phyloP scores from a whole-genome alignment of 1,140 invertebrate species.

The Bacillus rossius region DNA sequence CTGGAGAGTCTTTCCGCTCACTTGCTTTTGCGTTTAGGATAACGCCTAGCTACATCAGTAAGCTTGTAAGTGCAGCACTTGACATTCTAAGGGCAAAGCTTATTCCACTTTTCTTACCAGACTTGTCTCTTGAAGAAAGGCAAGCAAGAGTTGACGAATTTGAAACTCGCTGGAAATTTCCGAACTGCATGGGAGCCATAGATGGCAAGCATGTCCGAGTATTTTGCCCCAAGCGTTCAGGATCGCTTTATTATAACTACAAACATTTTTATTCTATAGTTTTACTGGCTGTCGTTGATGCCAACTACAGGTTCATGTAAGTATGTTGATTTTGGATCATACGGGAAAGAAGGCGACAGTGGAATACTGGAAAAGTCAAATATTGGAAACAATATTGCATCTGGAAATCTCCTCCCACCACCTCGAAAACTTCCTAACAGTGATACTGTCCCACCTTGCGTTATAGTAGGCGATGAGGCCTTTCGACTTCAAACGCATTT shows the following conservation, averaged over 20 bases:
- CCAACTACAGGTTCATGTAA: conserved; percentile 38
- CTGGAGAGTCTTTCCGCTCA: too few species aligned
- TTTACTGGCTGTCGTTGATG: conserved; percentile 35
- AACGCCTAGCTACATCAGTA: too few species aligned
- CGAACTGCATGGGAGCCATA: conserved; percentile 34
- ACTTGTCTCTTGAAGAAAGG: conserved; percentile 22
- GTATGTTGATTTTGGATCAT: conserved; percentile 33
- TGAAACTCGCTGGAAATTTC: conserved; percentile 30
- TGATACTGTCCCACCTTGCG: conserved; percentile 25
- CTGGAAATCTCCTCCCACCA: not conserved
- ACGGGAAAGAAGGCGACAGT: conserved; percentile 33
- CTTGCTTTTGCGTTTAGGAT: too few species aligned
- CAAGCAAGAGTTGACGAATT: conserved; percentile 26
- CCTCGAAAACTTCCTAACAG: conserved; percentile 20
- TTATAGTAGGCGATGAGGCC: conserved; percentile 36
- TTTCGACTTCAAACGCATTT: conserved; percentile 31
- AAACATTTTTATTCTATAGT: conserved; percentile 34
- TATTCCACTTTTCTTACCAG: too few species aligned
- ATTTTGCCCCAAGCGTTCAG: conserved; percentile 25
- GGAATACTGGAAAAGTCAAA: conserved; percentile 21
- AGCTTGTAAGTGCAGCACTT: too few species aligned
- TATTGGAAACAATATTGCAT: too few species aligned
- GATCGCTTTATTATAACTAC: conserved; percentile 36
- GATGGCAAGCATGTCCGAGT: conserved; percentile 42
- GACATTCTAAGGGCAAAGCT: too few species aligned